phyloP scores from a whole-genome alignment of 2,113 vertebrate species.

The Mohoua ochrocephala region DNA sequence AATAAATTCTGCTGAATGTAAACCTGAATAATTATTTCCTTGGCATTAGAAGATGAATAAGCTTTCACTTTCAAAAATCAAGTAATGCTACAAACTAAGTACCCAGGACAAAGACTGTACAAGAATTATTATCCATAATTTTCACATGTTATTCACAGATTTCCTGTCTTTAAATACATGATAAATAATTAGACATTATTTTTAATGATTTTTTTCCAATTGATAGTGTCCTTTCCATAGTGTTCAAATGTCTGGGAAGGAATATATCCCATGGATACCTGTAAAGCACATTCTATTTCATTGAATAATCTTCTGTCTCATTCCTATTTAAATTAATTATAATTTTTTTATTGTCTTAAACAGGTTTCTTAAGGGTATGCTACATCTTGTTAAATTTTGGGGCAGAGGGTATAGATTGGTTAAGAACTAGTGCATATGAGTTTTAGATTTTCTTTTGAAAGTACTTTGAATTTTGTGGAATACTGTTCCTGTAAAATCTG shows the following conservation, averaged over 20 bases:
- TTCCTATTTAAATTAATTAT: not conserved
- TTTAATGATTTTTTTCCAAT: not conserved
- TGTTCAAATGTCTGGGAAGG: not conserved
- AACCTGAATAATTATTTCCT: not conserved
- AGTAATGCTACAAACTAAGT: not conserved
- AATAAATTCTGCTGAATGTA: not conserved
- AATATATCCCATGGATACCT: not conserved
- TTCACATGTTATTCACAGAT: not conserved
- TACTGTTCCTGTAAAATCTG: not conserved
- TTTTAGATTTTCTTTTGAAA: not conserved
- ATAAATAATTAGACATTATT: not conserved
- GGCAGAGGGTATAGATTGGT: rapidly evolving
- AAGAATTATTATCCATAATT: not conserved
- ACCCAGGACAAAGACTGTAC: not conserved
- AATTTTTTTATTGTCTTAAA: not conserved
- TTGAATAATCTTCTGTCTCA: not conserved
- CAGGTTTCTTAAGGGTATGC: not conserved
- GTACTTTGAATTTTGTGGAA: not conserved
- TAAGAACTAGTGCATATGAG: not conserved
- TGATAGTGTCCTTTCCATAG: not conserved
- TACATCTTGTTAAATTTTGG: not conserved
- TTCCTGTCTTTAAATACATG: not conserved
- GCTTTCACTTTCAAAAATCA: not conserved
- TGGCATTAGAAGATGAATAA: not conserved
- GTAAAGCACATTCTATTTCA: not conserved